phyloP scores from a whole-genome alignment of 2,888 invertebrate genomes.

The Lochmaea crataegi region DNA sequence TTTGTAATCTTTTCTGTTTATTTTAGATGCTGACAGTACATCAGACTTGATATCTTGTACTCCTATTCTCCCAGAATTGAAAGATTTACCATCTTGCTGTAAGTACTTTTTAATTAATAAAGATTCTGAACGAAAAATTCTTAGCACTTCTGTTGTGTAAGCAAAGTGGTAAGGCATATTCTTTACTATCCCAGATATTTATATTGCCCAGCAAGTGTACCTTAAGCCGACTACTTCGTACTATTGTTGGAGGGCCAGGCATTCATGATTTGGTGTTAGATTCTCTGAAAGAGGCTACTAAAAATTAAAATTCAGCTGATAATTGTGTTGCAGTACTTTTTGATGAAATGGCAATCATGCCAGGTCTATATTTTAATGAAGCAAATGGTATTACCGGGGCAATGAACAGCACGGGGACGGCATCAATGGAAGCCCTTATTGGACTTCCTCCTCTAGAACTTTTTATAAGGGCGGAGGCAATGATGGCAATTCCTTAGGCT shows the following conservation, averaged over 20 bases:
- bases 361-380: conserved; percentile 32
- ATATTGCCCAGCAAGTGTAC: background rate
- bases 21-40: background rate
- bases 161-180: background rate
- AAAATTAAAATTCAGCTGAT: conserved; percentile 12
- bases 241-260: background rate
- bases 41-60: background rate
- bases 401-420: too few relatives aligned
- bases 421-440: too few relatives aligned
- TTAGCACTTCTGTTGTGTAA: background rate
- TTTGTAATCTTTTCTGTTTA: background rate
- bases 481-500: too few relatives aligned
- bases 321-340: conserved; percentile 28
- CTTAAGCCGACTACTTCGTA: background rate
- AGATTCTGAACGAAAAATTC: background rate
- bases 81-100: background rate
- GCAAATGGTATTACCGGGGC: too few relatives aligned
- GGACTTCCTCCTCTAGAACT: too few relatives aligned
- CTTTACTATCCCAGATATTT: background rate
- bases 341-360: conserved; percentile 23
- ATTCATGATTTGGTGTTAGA: background rate
- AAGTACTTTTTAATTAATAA: conserved; percentile 2
- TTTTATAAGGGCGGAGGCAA: too few relatives aligned
- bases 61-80: background rate
- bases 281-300: background rate